phyloP scores from a whole-genome alignment of 2,113 vertebrate species.

The Bagarius yarrelli region DNA sequence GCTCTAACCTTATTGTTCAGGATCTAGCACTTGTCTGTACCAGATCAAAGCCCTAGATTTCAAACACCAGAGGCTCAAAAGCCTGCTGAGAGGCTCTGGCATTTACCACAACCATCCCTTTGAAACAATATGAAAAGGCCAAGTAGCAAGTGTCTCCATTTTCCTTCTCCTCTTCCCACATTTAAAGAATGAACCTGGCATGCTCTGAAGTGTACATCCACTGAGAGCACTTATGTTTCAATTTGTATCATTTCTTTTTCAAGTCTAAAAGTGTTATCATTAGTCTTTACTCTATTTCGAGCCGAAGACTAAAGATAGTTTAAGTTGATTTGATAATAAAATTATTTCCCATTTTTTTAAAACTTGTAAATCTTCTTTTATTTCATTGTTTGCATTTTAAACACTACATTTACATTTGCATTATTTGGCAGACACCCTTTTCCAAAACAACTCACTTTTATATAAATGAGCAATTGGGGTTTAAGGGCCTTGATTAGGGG shows the following conservation, averaged over 20 bases:
- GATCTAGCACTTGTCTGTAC: slow-evolving; percentile 54
- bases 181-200: slow-evolving; percentile 34
- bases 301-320: slow-evolving; percentile 17
- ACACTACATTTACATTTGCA: too few species aligned
- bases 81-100: slow-evolving; percentile 59
- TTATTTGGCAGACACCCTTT: too few species aligned
- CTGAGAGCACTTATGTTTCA: slow-evolving; percentile 32
- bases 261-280: slow-evolving; percentile 31
- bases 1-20: slow-evolving; percentile 46
- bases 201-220: slow-evolving; percentile 33
- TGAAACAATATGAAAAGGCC: slow-evolving; percentile 67
- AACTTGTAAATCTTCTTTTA: too few species aligned
- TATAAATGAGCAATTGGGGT: too few species aligned
- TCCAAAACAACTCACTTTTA: too few species aligned
- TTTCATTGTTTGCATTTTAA: too few species aligned
- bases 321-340: too few species aligned
- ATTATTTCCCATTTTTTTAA: too few species aligned
- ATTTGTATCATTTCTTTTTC: slow-evolving; percentile 22
- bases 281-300: slow-evolving; percentile 30
- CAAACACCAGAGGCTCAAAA: slow-evolving; percentile 60
- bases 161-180: slow-evolving; percentile 44
- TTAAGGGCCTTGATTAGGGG: too few species aligned
- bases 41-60: slow-evolving; percentile 66
- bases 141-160: slow-evolving; percentile 51
- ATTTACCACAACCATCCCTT: slow-evolving; percentile 62